A percentile compares a stretch with the other conserved stretches of the same genome.
These are phyloP conservation scores for Idaea dimidiata DNA, from an alignment of 2,888 invertebrate genomes.

Conservation along the genomic window DNA sequence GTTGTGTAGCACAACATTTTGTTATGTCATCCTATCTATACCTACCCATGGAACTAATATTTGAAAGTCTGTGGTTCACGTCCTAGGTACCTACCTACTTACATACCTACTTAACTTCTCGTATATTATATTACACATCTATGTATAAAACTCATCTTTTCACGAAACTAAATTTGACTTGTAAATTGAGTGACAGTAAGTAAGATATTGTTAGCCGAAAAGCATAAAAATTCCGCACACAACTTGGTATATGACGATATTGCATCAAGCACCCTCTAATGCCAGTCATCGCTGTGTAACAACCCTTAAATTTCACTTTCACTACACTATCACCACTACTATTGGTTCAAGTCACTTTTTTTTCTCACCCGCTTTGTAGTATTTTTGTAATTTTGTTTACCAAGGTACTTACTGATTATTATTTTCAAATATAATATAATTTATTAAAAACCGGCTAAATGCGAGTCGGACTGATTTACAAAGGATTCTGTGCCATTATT, in stretches of 20 bases:
- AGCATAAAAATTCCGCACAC: constrained; percentile 9
- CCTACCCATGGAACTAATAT: too few relatives aligned
- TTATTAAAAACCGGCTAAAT: too few relatives aligned
- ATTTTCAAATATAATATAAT: too few relatives aligned
- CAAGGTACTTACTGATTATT: constrained; percentile 7
- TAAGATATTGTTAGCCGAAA: neutral
- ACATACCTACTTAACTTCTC: neutral
- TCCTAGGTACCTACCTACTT: neutral
- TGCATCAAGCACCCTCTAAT: constrained; percentile 28
- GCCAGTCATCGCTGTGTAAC: constrained; percentile 42
- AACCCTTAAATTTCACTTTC: constrained; percentile 44
- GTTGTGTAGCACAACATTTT: too few relatives aligned
- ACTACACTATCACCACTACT: constrained; percentile 6
- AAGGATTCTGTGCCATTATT: too few relatives aligned
- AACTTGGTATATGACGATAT: constrained; percentile 25
- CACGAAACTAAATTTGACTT: neutral
- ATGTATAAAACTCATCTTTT: neutral
- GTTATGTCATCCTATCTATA: too few relatives aligned
- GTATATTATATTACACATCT: neutral
- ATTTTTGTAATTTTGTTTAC: constrained; percentile 4
- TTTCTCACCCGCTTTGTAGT: neutral
- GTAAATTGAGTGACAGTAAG: constrained; percentile 5
- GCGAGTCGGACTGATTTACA: too few relatives aligned
- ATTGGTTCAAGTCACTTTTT: neutral
- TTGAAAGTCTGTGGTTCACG: too few relatives aligned